A percentile compares a stretch with the other conserved stretches of the same genome.
These are phyloP conservation scores for Rhinogobius similis DNA, from an alignment of 2,113 vertebrate genomes.

Conservation along the genomic window DNA sequence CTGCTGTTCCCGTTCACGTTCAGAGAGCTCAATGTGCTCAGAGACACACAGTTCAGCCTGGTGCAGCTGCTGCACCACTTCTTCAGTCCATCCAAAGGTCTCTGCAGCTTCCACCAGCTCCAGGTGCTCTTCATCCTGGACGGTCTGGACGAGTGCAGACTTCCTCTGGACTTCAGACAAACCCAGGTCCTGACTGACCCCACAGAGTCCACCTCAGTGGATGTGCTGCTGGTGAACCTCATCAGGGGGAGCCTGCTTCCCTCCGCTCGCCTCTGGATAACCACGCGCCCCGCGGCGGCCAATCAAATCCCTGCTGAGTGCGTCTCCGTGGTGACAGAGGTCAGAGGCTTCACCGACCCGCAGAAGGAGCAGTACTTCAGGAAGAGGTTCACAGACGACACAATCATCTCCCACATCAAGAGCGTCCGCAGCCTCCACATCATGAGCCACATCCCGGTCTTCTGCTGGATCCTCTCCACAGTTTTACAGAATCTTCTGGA, in stretches of 20 bases:
- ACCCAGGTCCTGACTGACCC: constrained; percentile 7
- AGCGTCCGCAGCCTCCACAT: constrained; percentile 26
- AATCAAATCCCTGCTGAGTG: constrained; percentile 24
- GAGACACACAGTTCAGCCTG: constrained; percentile 17
- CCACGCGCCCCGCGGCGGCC: constrained; percentile 30
- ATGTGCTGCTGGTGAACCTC: constrained; percentile 20
- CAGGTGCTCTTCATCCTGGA: constrained; percentile 24
- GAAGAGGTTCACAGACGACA: constrained; percentile 12
- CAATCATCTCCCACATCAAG: constrained; percentile 30
- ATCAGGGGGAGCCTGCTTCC: constrained; percentile 27
- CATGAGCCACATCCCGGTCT: constrained; percentile 39
- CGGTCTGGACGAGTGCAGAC: constrained; percentile 20
- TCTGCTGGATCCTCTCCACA: constrained; percentile 37
- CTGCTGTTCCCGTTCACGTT: constrained; percentile 33
- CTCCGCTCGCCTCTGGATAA: constrained; percentile 18
- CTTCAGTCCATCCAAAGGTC: constrained; percentile 20
- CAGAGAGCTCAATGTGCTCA: constrained; percentile 37
- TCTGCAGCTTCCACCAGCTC: constrained; percentile 15
- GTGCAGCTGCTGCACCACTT: constrained; percentile 29
- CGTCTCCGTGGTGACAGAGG: constrained; percentile 31
- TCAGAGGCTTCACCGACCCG: constrained; percentile 22
- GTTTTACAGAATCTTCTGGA: constrained; percentile 35
- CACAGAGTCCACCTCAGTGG: constrained; percentile 2
- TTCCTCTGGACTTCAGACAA: constrained; percentile 16
- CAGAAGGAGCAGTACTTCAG: constrained; percentile 28